These are phyloP conservation scores for Drosophila subquinaria DNA, from an alignment of 2,888 invertebrate species.

Conservation along the genomic window DNA sequence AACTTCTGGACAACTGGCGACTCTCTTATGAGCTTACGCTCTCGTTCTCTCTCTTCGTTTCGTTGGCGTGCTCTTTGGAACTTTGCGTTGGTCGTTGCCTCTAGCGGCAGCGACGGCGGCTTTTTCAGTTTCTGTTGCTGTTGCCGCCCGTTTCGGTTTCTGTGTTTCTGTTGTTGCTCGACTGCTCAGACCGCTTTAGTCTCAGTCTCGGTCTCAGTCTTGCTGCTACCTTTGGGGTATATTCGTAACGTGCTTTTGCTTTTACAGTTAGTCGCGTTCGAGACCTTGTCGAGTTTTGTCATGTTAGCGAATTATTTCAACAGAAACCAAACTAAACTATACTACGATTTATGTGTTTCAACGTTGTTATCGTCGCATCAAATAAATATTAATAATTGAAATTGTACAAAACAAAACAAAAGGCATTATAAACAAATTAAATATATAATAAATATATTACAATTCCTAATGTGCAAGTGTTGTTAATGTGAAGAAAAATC, in stretches of 20 bases:
- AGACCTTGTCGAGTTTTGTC: slow-evolving; percentile 86
- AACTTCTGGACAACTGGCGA: neutral
- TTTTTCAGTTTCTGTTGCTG: slow-evolving; percentile 32
- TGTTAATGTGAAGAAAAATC: slow-evolving; percentile 76
- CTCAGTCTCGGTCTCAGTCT: slow-evolving; percentile 59
- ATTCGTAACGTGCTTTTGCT: slow-evolving; percentile 85
- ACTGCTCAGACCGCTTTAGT: slow-evolving; percentile 37
- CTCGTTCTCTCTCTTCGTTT: slow-evolving; percentile 1
- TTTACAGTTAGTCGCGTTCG: slow-evolving; percentile 86
- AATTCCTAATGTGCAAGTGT: slow-evolving; percentile 29
- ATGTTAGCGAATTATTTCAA: slow-evolving; percentile 78
- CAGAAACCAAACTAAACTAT: slow-evolving; percentile 41
- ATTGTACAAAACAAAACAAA: slow-evolving; percentile 17
- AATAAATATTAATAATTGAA: slow-evolving; percentile 16
- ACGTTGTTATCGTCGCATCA: slow-evolving; percentile 23
- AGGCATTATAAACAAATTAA: slow-evolving; percentile 9
- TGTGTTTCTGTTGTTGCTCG: slow-evolving; percentile 38
- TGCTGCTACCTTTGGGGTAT: slow-evolving; percentile 82
- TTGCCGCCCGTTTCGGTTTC: slow-evolving; percentile 22
- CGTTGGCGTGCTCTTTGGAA: slow-evolving; percentile 26
- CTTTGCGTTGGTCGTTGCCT: slow-evolving; percentile 53
- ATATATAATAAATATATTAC: slow-evolving; percentile 18
- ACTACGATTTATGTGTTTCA: slow-evolving; percentile 42
- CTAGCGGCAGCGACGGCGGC: slow-evolving; percentile 23
- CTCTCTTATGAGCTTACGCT: slow-evolving; percentile 20